Evolutionary conservation across 2,797 vertebrate species (phyloP), one percentile per base, ranked within the genome.

Genomic region (Cynopterus sphinx): DNA sequence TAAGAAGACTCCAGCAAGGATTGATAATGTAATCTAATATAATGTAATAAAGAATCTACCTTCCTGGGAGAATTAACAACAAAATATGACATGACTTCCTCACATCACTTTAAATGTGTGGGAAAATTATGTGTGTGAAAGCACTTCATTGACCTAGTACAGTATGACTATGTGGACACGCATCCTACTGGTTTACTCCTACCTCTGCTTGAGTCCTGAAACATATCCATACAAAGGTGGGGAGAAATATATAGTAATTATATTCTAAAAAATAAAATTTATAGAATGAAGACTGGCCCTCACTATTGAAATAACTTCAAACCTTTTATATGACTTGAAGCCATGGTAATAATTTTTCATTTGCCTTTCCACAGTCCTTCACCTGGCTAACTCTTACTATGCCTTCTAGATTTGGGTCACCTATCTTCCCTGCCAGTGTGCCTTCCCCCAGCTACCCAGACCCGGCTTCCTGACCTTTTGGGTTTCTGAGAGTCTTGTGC

Each of bases 381-480:
- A 57, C 36, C 21, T 53, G 33, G 24, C 55, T 39, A 61, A 13
- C 2, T 57, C 22, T 55, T 71, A 22, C 28, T 85, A 5, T 81
- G 19, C 3, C 67, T 57, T 92, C 43, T 22, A 39, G 5, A 67
- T 33, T 68, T 67, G 15, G 15, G 41, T 46, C 46, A n/a, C 11
- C 5, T 39, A 31, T 2, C 22, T 4, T n/a, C 5, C 0, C 0
- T 86, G 82, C 3, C 7, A 28, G 4, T 1, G 13, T n/a, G 12
- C 57, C 13, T 59, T 12, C 7, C 19, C 33, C 6, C 19, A 11
- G 17, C 8, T 55, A 26, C 41, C 41, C 17, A 39, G 3, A 24
- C 7, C 26, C 21, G 16, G 19, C 22, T 70, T 74, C 16, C 31
- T 77, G 5, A 53, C 21, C 41, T 24, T 59, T 17, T 74, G 24